Base-by-base conservation (phyloP, 2,888 invertebrate species). In the Plagiodera versicolora region DNA sequence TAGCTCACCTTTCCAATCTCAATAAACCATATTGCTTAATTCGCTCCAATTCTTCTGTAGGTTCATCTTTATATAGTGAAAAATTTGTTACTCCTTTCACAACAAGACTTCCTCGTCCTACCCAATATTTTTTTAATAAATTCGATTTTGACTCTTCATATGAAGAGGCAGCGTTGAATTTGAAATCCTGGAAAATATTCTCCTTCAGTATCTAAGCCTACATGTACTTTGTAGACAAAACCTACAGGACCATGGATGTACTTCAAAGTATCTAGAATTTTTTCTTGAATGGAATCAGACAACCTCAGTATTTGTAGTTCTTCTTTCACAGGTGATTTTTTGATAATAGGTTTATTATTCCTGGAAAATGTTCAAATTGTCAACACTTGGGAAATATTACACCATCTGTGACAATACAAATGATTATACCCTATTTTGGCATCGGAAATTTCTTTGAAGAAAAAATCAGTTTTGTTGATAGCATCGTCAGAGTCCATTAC, bases 231-330 rank as follows among this genome's bases (percentile, higher is more conserved):
- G 14, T 14, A 82, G 50, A 24, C 3, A 3, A 24, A 44, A 20
- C 83, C 85, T 87, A 82, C 89, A 61, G 87, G 82, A n/a, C 92
- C 92, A 80, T 91, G 89, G 65, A 92, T 87, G 67, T 85, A 85
- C 64, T 87, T 86, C 53, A 92, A 78, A 1, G 91, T 91, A 65
- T 91, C 89, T 80, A 90, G 84, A 39, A 92, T 85, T 70, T 87
- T 82, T 74, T 88, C 87, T 74, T 91, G 90, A 1, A 89, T 86
- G 69, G 88, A 86, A 24, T 89, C 84, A 51, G 83, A 85, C 18
- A 92, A 79, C 5, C 87, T 83, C 48, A 92, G 79, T 5, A 88
- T 88, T 73, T 91, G 91, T 80, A 92, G 81, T 80, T 92, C 91
- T 63, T 90, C 89, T 77, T 89, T 90, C 1, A 89, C 83, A 5